These are phyloP conservation scores for Lithophane socia DNA, from an alignment of 2,888 invertebrate species.

Conservation along the genomic window DNA sequence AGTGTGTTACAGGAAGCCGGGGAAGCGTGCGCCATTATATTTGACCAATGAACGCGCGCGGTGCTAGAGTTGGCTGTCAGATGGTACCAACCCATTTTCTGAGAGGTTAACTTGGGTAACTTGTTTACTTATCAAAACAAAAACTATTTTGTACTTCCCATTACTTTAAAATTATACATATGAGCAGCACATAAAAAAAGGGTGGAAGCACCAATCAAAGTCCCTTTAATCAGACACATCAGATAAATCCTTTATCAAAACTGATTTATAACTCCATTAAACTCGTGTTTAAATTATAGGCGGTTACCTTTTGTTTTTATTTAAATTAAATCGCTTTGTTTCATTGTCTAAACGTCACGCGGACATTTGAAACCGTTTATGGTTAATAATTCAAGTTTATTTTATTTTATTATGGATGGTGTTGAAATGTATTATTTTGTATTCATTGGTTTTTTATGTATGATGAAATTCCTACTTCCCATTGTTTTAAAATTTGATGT, in stretches of 20 bases:
- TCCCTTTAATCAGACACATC: conserved; percentile 69
- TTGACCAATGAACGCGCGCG: too few species aligned
- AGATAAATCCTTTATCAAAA: conserved; percentile 74
- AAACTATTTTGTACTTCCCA: not conserved
- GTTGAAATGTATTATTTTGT: conserved; percentile 20
- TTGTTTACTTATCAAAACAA: not conserved
- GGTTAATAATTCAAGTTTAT: conserved; percentile 33
- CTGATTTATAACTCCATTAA: conserved; percentile 84
- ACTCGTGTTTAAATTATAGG: conserved; percentile 81
- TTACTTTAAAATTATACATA: not conserved
- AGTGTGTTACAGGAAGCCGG: too few species aligned
- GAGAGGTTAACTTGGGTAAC: too few species aligned
- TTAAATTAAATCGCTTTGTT: conserved; percentile 76
- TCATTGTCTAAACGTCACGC: conserved; percentile 67
- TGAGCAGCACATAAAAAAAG: conserved; percentile 1
- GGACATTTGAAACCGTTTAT: conserved; percentile 35
- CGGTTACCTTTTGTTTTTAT: conserved; percentile 71
- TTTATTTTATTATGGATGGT: not conserved
- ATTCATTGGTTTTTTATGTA: conserved; percentile 3
- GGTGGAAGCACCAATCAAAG: conserved; percentile 74
- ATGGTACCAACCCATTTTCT: too few species aligned
- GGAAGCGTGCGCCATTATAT: too few species aligned
- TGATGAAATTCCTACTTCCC: too few species aligned
- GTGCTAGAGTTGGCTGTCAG: too few species aligned
- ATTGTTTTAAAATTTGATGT: not conserved